Base-by-base conservation (phyloP, 53 echinoderm and acorn worm genomes). In the Henricia sp. region DNA sequence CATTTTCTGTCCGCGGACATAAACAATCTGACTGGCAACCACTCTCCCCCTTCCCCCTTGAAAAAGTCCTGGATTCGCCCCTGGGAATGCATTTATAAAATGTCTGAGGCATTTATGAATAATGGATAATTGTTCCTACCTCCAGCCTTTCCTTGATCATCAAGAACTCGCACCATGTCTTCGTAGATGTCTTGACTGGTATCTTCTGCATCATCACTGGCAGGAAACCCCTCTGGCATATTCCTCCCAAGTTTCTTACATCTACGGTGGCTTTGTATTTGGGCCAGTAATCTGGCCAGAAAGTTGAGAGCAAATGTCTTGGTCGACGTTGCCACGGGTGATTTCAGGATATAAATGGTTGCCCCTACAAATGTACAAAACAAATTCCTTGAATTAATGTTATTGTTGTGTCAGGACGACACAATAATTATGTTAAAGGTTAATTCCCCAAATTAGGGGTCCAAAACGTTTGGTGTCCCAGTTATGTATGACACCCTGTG, bases 291-390 rank as follows among this genome's bases (percentile, higher is more conserved):
- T 23, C 50, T 46, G 29, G 89, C 73, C 42, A 92, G 74, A 50
- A 89, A 89, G 59, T 71, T 82, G 37, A 92, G 85, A 27, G 92
- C 74, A 32, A 85, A 65, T 67, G 50, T 67, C 36, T 89, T 68
- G 16, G 89, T 82, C 12, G 89, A 74, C 44, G 85, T 85, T 26
- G 85, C 82, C 25, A 82, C 57, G 19, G 92, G 85, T 27, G 71
- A 65, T 33, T 89, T 85, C 43, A 92, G 20, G 3, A 86, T 62
- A 19, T 72, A 82, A 12, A 68, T 72, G 30, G 89, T 50, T 32
- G 85, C 72, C 19, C 20, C 92, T 92, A 66, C 21, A 37, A 38
- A 67, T 2, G 1, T 19, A 67, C 16, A 39, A 67, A 26, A 54
- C 20, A 21, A 3, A 54, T n/a, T 4, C 54, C 4, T n/a, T 54